phyloP scores from a whole-genome alignment of 2,797 vertebrate species.

The Scolopax bukidnonensis region DNA sequence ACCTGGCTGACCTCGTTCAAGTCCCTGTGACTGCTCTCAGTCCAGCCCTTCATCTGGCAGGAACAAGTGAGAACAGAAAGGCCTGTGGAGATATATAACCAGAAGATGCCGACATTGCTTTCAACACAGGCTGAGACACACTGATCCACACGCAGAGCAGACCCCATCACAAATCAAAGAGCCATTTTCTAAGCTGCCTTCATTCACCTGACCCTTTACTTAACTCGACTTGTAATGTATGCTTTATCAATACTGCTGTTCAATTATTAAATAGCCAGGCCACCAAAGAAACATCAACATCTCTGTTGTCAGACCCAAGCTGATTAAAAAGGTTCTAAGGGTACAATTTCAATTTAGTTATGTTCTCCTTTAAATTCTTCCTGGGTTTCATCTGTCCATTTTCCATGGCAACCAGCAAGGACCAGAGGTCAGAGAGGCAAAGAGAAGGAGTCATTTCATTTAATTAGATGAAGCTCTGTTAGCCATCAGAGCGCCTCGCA shows the following conservation, averaged over 20 bases:
- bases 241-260: neutral
- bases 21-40: neutral
- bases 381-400: slow-evolving; percentile 9
- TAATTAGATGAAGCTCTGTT: neutral
- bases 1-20: neutral
- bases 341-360: neutral
- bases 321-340: neutral
- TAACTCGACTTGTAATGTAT: neutral
- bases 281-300: neutral
- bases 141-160: neutral
- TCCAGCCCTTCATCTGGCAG: neutral
- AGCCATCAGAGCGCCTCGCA: neutral
- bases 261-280: neutral
- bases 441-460: neutral
- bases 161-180: neutral
- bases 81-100: accelerated
- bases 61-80: neutral
- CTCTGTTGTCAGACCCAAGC: neutral
- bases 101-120: neutral
- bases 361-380: neutral
- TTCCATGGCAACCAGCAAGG: slow-evolving; percentile 26
- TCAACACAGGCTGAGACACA: accelerated
- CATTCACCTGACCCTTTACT: neutral
- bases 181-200: neutral
- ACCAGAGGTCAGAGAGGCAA: neutral